Evolutionary conservation across 1,140 invertebrate species (phyloP), one percentile per base, ranked within the genome.

Genomic region (Drosophila bocqueti): DNA sequence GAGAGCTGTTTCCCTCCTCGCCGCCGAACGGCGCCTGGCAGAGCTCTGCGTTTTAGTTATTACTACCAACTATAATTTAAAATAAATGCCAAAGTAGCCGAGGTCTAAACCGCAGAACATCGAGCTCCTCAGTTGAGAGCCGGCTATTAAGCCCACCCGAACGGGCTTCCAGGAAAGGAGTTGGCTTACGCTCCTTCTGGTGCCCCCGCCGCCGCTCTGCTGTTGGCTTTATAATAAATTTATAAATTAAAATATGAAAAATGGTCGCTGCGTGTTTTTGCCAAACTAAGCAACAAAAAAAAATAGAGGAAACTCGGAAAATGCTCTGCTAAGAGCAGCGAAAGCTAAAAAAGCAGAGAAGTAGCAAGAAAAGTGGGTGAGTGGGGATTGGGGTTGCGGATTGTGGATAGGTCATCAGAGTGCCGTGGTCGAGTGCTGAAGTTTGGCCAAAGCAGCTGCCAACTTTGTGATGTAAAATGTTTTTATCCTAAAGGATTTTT

Each of bases 181-280:
- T 57, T 57, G 54, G 54, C 46, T 18, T n/a, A 42, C 60, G 6
- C 8, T 50, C 21, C 36, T 50, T 16, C 60, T 57, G 26, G n/a
- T 36, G 29, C 46, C 46, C 47, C 43, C 59, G 43, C 55, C 59
- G 43, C 55, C 38, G 43, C 54, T 62, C 61, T 55, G 75, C 66
- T 76, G 52, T 66, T 86, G 72, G 83, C 84, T 83, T 87, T 87
- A 87, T 87, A 87, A 87, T 87, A 87, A 87, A 87, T 87, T 87
- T 87, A 87, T 87, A 87, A 87, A 87, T 87, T 81, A 89, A 87
- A 87, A 87, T 87, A 89, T 87, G 83, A 87, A 87, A 87, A 87
- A 87, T 89, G 84, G 83, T 89, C 84, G 84, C 84, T 83, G 83
- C 84, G 83, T 89, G 83, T 87, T 87, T 87, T 83, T 83, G 80